These are phyloP conservation scores for Eucera pruinosa DNA, from an alignment of 2,888 invertebrate genomes.

Conservation along the genomic window DNA sequence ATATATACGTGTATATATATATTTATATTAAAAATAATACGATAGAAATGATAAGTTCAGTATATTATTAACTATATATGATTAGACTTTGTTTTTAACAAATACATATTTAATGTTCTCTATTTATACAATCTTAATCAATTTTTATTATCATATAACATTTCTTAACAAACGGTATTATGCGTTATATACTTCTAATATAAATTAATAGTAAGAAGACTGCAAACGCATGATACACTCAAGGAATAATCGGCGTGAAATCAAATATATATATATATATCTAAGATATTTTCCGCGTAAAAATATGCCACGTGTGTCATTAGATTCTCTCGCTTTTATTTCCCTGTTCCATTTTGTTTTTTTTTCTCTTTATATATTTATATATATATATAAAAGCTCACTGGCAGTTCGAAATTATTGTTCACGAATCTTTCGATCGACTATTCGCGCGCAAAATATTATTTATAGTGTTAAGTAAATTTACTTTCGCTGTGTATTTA, in stretches of 20 bases:
- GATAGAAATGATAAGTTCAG: constrained; percentile 48
- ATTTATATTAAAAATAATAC: constrained; percentile 34
- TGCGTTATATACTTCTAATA: constrained; percentile 57
- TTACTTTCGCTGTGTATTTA: constrained; percentile 25
- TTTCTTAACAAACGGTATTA: constrained; percentile 69
- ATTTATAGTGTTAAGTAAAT: too few species aligned
- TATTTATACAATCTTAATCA: constrained; percentile 67
- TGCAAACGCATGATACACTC: constrained; percentile 55
- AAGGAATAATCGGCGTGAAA: constrained; percentile 50
- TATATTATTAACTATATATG: constrained; percentile 53
- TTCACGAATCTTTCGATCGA: constrained; percentile 23
- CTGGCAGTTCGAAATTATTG: constrained; percentile 41
- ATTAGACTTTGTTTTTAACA: constrained; percentile 56
- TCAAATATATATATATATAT: constrained; percentile 44
- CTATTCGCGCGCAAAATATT: constrained; percentile 28
- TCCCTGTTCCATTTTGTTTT: too few species aligned
- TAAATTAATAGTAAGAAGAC: constrained; percentile 60
- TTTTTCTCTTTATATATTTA: too few species aligned
- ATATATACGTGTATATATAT: too few species aligned
- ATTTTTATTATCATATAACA: constrained; percentile 74
- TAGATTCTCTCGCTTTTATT: constrained; percentile 15
- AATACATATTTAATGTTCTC: constrained; percentile 60
- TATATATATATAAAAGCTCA: constrained; percentile 47
- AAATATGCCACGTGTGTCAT: too few species aligned
- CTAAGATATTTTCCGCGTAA: too few species aligned